Evolutionary conservation across 2,888 invertebrate genomes (phyloP).

Genomic region (Macrophya annulata): DNA sequence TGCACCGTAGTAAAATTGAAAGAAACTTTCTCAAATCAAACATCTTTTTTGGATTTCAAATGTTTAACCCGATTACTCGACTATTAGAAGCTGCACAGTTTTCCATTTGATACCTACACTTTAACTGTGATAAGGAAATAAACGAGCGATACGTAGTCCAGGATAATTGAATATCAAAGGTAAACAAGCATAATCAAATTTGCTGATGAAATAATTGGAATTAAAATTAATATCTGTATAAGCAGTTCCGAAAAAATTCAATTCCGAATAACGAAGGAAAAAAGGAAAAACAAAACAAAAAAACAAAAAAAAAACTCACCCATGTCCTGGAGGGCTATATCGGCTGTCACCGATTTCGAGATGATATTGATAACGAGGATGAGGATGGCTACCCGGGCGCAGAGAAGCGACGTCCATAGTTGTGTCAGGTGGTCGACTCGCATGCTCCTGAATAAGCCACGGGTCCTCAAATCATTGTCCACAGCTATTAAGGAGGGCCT

Average conservation of each 20-base stretch:
- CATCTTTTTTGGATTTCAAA: not conserved
- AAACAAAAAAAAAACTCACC: conserved; percentile 61
- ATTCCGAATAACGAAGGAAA: not conserved
- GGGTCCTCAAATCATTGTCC: conserved; percentile 68
- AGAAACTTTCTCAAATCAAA: not conserved
- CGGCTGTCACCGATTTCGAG: conserved; percentile 57
- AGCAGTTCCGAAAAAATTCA: not conserved
- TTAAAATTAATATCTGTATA: not conserved
- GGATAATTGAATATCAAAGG: too few species aligned
- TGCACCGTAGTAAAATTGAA: not conserved
- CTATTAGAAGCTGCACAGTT: not conserved
- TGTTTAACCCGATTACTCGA: too few species aligned
- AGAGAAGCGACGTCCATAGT: conserved; percentile 68
- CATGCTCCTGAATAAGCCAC: conserved; percentile 65
- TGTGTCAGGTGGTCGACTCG: conserved; percentile 63
- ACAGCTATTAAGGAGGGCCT: conserved; percentile 3
- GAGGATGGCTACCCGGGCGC: conserved; percentile 60
- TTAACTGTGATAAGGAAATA: not conserved
- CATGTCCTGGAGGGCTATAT: conserved; percentile 61
- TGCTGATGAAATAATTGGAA: too few species aligned
- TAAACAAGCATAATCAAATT: too few species aligned
- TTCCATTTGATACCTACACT: not conserved
- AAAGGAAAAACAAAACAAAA: conserved; percentile 9
- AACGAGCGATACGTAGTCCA: too few species aligned
- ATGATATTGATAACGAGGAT: conserved; percentile 56